Percentiles rank a stretch among this genome's conserved stretches.
Conservation (phyloP, 2,888 invertebrate genomes). For the Drosophila mettleri region DNA sequence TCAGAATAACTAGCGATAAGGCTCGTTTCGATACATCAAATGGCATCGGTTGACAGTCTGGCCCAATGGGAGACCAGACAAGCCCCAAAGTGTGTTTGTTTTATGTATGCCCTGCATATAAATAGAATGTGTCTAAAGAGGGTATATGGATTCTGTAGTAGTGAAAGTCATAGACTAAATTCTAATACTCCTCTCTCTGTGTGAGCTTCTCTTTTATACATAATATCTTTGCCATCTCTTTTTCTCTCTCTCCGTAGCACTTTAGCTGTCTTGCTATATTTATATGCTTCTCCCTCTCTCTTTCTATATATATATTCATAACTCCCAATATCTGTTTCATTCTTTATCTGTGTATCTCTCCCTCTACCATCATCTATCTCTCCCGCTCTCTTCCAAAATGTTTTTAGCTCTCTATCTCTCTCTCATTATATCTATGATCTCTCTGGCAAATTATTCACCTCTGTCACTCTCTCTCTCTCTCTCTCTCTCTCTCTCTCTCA, state of each 20-base stretch:
- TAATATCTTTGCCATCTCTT: too few relatives aligned
- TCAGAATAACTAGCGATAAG: slow-evolving; percentile 53
- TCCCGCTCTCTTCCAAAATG: background rate
- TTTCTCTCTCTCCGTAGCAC: too few relatives aligned
- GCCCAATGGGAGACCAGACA: slow-evolving; percentile 23
- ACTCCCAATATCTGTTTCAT: fast-evolving
- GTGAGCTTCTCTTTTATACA: too few relatives aligned
- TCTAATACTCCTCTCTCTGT: too few relatives aligned
- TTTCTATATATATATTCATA: background rate
- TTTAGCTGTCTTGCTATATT: too few relatives aligned
- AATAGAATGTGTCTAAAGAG: background rate
- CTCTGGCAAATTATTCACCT: background rate
- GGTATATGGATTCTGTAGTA: background rate
- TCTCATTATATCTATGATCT: background rate
- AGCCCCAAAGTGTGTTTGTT: background rate
- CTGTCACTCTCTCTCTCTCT: background rate
- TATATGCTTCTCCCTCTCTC: background rate
- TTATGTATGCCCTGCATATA: background rate
- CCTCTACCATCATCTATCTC: background rate
- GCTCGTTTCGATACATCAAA: slow-evolving; percentile 50
- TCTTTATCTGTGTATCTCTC: background rate
- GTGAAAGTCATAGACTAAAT: background rate
- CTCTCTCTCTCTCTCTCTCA: background rate
- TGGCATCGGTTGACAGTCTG: slow-evolving; percentile 40
- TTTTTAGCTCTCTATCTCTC: background rate